These are phyloP conservation scores for Oceanodroma leucorhoa DNA, from an alignment of 2,797 vertebrate species.

Conservation along the genomic window DNA sequence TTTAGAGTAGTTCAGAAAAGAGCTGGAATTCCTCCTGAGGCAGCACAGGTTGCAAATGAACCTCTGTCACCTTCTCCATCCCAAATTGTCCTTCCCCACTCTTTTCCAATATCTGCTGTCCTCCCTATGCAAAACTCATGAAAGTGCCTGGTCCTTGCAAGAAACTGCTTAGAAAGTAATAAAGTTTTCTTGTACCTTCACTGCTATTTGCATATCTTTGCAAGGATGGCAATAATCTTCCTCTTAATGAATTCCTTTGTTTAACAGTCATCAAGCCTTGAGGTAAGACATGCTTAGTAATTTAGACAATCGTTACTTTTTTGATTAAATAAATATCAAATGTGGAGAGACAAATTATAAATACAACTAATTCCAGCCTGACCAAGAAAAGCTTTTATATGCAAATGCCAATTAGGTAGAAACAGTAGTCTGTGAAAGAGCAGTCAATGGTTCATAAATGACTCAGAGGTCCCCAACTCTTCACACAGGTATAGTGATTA, in stretches of 20 bases:
- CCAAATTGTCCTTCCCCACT: background rate
- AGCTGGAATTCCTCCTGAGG: background rate
- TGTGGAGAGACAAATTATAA: slow-evolving; percentile 19
- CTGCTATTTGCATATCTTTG: background rate
- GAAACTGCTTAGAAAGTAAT: background rate
- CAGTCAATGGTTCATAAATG: slow-evolving; percentile 6
- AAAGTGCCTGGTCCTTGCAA: background rate
- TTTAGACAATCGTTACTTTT: background rate
- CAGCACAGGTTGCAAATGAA: background rate
- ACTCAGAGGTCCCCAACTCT: background rate
- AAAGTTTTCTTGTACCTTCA: background rate
- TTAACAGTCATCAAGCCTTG: background rate
- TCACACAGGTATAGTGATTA: background rate
- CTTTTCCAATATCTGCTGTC: background rate
- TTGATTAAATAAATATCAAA: slow-evolving; percentile 22
- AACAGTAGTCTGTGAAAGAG: background rate
- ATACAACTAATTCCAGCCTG: slow-evolving; percentile 5
- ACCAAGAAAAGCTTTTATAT: slow-evolving; percentile 19
- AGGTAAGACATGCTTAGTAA: background rate
- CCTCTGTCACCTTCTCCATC: accelerated
- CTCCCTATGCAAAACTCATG: background rate
- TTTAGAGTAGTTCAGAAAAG: background rate
- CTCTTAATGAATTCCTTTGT: background rate
- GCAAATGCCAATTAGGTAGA: background rate
- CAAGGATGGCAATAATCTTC: background rate